Conservation (phyloP, 2,113 vertebrate species). For the Tenebrosternarchus preto region DNA sequence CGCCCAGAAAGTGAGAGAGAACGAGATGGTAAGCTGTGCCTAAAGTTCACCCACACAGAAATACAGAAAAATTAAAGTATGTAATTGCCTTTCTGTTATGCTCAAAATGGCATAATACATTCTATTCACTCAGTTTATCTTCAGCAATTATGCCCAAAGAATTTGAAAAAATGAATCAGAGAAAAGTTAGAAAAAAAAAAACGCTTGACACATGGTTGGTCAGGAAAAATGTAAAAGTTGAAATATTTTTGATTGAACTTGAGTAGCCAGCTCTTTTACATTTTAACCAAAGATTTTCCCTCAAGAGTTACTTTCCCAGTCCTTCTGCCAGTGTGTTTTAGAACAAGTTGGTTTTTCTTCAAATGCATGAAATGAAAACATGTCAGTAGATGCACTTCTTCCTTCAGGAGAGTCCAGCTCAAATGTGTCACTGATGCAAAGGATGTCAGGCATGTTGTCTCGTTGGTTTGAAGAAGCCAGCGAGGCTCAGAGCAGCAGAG, state of each 20-base stretch:
- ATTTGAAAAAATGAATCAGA: too few species aligned
- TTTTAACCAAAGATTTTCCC: not conserved
- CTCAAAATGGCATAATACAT: too few species aligned
- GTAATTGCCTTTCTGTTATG: not conserved
- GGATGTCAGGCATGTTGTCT: conserved; percentile 86
- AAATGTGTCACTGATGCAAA: conserved; percentile 82
- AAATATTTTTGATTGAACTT: not conserved
- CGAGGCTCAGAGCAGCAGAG: conserved; percentile 79
- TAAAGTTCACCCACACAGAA: not conserved
- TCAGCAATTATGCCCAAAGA: too few species aligned
- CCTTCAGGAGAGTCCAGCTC: conserved; percentile 77
- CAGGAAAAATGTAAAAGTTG: too few species aligned
- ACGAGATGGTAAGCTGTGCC: conserved; percentile 76
- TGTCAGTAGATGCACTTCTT: not conserved
- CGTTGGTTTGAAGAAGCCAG: conserved; percentile 88
- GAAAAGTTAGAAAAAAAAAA: too few species aligned
- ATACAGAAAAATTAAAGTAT: not conserved
- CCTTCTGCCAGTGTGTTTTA: not conserved
- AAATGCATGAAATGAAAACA: too few species aligned
- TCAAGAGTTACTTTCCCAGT: not conserved
- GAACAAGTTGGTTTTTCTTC: not conserved
- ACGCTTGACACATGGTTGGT: too few species aligned
- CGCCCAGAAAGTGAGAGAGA: conserved; percentile 86
- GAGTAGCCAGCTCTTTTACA: not conserved
- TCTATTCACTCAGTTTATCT: too few species aligned